Base-by-base conservation (phyloP, 2,888 invertebrate species). In the Acleris holmiana region DNA sequence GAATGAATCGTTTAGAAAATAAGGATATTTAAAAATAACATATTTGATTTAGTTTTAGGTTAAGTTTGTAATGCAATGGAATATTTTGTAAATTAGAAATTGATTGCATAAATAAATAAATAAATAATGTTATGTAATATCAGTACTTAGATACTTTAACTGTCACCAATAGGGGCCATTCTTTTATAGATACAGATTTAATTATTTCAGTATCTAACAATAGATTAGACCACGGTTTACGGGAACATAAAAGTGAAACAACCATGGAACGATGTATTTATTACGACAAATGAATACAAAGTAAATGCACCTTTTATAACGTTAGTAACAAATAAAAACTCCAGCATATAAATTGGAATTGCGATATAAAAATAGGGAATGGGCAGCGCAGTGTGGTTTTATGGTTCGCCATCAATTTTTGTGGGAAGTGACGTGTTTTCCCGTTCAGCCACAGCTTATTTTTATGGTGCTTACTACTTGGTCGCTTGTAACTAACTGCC, bases 381-480 rank as follows among this genome's bases (percentile, higher is more conserved):
- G 77, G 78, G 73, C 73, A 74, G 78, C 81, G 80, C 79, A 76
- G 77, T 72, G 71, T 71, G 65, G 74, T 81, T 86, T 85, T 86
- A 85, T 81, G 74, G 75, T 56, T 71, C 79, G 82, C 82, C 83
- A 81, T 82, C 79, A 82, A 81, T 82, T 84, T 79, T 79, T 77
- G 77, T 75, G 79, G 79, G 83, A 80, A 81, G 79, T 77, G 75
- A 68, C 75, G 70, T 77, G 78, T 82, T 85, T 84, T 85, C 84
- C 83, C 76, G 78, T 74, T 29, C 8, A 77, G 68, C 74, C 76
- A 80, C 75, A 82, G 77, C 82, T 84, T 84, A 83, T 80, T 82
- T 82, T 79, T 80, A 80, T 79, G 76, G 76, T 72, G 68, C 74
- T 82, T 80, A 83, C 67, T 76, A 73, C 73, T 67, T 18, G 1